Evolutionary conservation across 2,888 invertebrate genomes (phyloP).

Genomic region (Stenodema calcarata): DNA sequence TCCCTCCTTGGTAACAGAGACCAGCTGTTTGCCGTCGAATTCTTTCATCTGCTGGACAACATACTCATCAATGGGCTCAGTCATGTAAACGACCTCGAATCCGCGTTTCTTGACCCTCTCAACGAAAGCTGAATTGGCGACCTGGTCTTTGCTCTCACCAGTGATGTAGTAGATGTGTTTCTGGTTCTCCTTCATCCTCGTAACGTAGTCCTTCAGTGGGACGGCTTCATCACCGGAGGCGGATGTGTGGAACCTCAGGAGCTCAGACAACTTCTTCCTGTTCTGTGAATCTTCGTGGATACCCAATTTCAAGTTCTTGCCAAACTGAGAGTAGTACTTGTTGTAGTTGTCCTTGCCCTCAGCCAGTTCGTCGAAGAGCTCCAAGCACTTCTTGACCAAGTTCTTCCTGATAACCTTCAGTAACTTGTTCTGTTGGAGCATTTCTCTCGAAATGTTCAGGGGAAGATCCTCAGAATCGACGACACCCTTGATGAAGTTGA

Average conservation of each 20-base stretch:
- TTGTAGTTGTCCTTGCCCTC: conserved; percentile 98
- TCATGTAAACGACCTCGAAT: conserved; percentile 98
- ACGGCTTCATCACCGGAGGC: conserved; percentile 93
- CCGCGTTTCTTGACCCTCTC: conserved; percentile 98
- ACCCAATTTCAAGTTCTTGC: conserved; percentile 95
- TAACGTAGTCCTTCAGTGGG: conserved; percentile 94
- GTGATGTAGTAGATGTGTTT: conserved; percentile 99
- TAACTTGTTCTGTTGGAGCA: conserved; percentile 99
- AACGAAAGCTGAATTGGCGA: conserved; percentile 95
- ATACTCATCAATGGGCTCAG: conserved; percentile 99
- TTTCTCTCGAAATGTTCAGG: conserved; percentile 98
- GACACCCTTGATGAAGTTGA: conserved; percentile 97
- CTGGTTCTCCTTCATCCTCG: conserved; percentile 97
- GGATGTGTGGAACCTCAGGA: conserved; percentile 91
- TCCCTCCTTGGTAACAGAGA: conserved; percentile 98
- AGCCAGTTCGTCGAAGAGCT: conserved; percentile 93
- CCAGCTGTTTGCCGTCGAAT: conserved; percentile 93
- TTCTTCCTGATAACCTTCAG: conserved; percentile 99
- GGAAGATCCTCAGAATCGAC: conserved; percentile 99
- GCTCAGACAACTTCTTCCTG: conserved; percentile 84
- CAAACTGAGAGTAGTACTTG: conserved; percentile 98
- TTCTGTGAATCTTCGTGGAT: conserved; percentile 97
- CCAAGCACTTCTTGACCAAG: conserved; percentile 97
- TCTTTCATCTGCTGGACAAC: conserved; percentile 98
- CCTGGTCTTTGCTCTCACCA: conserved; percentile 91